Conservation (phyloP, 2,113 vertebrate genomes). For the Fulica atra region DNA sequence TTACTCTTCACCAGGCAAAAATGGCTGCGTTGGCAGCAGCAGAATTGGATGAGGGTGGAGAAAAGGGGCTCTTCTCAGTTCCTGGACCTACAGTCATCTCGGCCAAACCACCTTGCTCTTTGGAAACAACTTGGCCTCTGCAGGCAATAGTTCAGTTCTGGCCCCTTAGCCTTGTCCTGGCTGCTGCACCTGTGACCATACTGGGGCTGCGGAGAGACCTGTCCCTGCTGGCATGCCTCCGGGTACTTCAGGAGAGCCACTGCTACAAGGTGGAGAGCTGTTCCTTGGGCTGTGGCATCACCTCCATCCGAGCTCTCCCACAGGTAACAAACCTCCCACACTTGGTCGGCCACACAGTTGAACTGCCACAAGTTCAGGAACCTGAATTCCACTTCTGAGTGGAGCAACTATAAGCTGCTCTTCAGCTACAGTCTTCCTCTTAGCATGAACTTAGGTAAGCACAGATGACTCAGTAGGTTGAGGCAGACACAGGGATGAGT, state of each 20-base stretch:
- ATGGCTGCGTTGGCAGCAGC: slow-evolving; percentile 81
- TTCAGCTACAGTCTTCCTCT: too few species aligned
- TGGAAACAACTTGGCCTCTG: slow-evolving; percentile 41
- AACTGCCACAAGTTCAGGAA: fast-evolving
- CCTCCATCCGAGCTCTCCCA: slow-evolving; percentile 89
- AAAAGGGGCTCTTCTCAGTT: neutral
- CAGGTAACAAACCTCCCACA: slow-evolving; percentile 71
- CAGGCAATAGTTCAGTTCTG: slow-evolving; percentile 74
- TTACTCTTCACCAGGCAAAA: slow-evolving; percentile 64
- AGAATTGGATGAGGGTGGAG: slow-evolving; percentile 85
- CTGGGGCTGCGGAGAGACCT: slow-evolving; percentile 77
- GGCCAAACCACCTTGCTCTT: neutral
- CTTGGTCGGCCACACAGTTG: fast-evolving
- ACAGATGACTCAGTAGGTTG: neutral
- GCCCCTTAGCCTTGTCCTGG: slow-evolving; percentile 88
- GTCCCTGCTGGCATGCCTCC: slow-evolving; percentile 80
- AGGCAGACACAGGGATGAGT: neutral
- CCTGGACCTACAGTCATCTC: neutral
- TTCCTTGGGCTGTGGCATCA: slow-evolving; percentile 77
- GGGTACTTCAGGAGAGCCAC: slow-evolving; percentile 63
- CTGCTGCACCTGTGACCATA: slow-evolving; percentile 65
- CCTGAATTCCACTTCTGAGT: neutral
- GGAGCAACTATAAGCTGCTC: neutral
- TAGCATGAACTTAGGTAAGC: fast-evolving
- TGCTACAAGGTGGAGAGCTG: slow-evolving; percentile 71